phyloP scores from a whole-genome alignment of 2,888 invertebrate genomes.

The Masnerella sp. region DNA sequence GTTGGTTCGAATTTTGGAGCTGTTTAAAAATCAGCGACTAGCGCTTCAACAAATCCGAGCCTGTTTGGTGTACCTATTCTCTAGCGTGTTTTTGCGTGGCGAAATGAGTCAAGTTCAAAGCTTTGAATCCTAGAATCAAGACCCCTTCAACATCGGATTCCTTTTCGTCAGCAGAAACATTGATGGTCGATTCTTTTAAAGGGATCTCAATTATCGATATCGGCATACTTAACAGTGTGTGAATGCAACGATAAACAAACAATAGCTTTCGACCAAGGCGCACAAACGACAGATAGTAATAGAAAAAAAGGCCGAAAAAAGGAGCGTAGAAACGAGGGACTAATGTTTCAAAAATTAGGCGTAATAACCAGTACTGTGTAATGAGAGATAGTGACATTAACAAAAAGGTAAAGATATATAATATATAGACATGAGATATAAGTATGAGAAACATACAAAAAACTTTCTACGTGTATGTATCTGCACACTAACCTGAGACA shows the following conservation, averaged over 20 bases:
- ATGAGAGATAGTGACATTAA: conserved; percentile 75
- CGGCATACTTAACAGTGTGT: conserved; percentile 43
- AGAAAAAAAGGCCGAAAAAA: conserved; percentile 8
- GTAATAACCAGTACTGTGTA: conserved; percentile 78
- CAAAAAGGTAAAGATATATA: conserved; percentile 61
- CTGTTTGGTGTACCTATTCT: too few species aligned
- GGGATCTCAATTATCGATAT: conserved; percentile 52
- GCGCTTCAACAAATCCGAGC: too few species aligned
- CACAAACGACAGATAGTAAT: conserved; percentile 31
- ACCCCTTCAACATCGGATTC: conserved; percentile 33
- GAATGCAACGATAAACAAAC: conserved; percentile 61
- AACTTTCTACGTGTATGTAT: conserved; percentile 78
- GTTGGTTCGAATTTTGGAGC: too few species aligned
- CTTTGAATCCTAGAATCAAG: conserved; percentile 38
- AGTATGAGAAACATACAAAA: conserved; percentile 63
- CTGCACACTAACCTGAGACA: conserved; percentile 99
- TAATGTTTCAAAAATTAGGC: conserved; percentile 67
- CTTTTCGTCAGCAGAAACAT: conserved; percentile 20
- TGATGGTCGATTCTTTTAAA: conserved; percentile 25
- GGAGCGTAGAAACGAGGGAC: conserved; percentile 13
- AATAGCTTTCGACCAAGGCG: conserved; percentile 54
- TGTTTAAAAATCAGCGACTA: too few species aligned
- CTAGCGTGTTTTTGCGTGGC: conserved; percentile 31
- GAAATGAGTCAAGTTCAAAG: conserved; percentile 33
- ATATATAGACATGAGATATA: conserved; percentile 53